Evolutionary conservation across 2,113 vertebrate genomes (phyloP).

Genomic region (Indicator maculatus): DNA sequence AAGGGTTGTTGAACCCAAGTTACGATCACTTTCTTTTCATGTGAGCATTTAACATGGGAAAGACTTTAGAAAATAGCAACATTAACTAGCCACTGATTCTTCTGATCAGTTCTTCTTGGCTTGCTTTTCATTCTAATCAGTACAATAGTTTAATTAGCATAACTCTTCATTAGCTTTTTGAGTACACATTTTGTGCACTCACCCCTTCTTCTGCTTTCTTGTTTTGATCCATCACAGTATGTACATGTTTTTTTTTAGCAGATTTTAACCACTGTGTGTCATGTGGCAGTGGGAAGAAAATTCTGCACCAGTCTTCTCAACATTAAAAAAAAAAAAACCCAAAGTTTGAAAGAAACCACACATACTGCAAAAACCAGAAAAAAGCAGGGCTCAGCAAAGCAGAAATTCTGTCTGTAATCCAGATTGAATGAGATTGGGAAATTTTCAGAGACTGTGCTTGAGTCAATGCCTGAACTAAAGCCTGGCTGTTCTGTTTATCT

Average conservation of each 20-base stretch:
- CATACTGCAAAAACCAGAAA: background rate
- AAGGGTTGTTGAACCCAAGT: background rate
- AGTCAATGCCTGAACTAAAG: background rate
- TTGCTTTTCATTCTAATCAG: background rate
- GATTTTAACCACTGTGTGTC: background rate
- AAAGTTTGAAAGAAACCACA: background rate
- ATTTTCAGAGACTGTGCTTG: background rate
- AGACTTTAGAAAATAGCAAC: background rate
- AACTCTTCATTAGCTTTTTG: background rate
- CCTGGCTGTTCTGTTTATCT: background rate
- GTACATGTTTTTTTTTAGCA: background rate
- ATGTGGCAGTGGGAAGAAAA: background rate
- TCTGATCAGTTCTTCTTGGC: background rate
- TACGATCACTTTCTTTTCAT: background rate
- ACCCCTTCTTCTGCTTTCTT: background rate
- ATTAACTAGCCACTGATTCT: background rate
- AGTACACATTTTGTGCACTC: background rate
- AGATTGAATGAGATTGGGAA: background rate
- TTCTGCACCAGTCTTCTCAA: background rate
- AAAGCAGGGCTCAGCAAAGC: background rate
- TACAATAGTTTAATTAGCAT: background rate
- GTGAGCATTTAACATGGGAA: background rate
- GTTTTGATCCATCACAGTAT: background rate
- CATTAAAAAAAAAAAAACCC: background rate
- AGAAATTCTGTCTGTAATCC: background rate